Evolutionary conservation across 2,888 invertebrate species (phyloP).

Genomic region (Phymatocera aterrima): DNA sequence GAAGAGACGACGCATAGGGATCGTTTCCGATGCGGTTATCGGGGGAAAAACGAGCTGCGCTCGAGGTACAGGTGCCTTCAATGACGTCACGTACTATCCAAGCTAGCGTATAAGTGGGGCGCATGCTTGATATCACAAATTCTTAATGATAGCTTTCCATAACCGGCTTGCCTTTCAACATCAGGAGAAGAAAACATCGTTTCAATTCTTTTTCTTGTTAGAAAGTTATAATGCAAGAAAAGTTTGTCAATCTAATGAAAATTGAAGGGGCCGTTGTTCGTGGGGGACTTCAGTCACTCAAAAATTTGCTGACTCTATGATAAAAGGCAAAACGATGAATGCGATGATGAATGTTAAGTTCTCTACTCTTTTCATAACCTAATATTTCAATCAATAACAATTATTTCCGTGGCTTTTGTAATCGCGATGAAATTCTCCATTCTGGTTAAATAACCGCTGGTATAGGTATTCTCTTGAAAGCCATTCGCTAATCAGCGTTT

Average conservation of each 20-base stretch:
- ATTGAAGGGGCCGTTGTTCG: no score
- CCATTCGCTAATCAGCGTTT: constrained; percentile 26
- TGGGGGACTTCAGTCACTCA: no score
- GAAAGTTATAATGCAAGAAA: no score
- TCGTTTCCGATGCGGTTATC: not conserved
- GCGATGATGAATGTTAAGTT: no score
- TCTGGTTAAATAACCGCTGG: not conserved
- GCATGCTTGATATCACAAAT: not conserved
- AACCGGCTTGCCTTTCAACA: not conserved
- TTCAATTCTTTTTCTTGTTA: no score
- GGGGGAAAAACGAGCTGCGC: constrained; percentile 23
- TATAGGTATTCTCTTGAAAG: constrained; percentile 6
- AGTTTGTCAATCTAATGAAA: no score
- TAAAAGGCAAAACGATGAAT: no score
- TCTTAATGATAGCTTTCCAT: not conserved
- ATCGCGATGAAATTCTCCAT: not conserved
- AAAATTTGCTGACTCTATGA: no score
- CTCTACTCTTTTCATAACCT: no score
- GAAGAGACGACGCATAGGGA: not conserved
- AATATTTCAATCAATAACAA: no score
- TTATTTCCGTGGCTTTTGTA: no score
- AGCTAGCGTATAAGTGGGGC: not conserved
- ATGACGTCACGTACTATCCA: constrained; percentile 58
- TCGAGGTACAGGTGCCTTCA: constrained; percentile 55
- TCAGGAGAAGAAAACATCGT: not conserved